phyloP scores from a whole-genome alignment of 2,797 vertebrate genomes.

The Microctenopoma lineatum region DNA sequence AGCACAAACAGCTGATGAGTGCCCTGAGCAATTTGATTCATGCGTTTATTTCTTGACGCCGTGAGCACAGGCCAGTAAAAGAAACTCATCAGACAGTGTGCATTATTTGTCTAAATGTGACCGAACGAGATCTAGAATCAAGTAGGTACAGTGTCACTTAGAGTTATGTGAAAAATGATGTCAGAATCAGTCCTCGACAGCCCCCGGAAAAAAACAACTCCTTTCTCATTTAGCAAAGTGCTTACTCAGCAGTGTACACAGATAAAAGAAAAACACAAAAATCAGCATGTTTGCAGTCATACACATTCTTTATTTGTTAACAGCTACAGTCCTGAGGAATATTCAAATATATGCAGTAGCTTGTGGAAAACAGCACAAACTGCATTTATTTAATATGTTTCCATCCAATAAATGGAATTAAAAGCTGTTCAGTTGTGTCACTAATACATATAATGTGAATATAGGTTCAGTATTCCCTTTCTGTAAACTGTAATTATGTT shows the following conservation, averaged over 20 bases:
- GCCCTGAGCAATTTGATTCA: conserved; percentile 13
- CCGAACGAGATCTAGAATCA: conserved; percentile 11
- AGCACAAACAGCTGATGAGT: conserved; percentile 26
- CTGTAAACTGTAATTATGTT: not conserved
- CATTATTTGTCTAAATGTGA: conserved; percentile 2
- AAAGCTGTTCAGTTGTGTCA: not conserved
- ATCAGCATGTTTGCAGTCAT: not conserved
- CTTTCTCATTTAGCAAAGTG: conserved; percentile 59
- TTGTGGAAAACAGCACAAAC: not conserved
- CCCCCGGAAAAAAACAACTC: conserved; percentile 20
- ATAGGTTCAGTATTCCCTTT: not conserved
- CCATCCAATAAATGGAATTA: not conserved
- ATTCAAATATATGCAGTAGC: not conserved
- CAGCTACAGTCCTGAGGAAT: not conserved
- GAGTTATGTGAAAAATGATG: conserved; percentile 14
- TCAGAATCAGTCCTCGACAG: conserved; percentile 26
- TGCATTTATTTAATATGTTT: not conserved
- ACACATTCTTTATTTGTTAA: not conserved
- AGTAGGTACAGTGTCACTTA: conserved; percentile 7
- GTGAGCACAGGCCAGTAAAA: conserved; percentile 22
- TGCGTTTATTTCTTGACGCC: conserved; percentile 5
- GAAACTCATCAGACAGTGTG: not conserved
- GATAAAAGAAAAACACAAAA: conserved; percentile 6
- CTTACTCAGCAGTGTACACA: conserved; percentile 28
- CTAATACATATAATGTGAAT: not conserved